Conservation (phyloP, 2,113 vertebrate genomes). For the Serilophus lunatus region DNA sequence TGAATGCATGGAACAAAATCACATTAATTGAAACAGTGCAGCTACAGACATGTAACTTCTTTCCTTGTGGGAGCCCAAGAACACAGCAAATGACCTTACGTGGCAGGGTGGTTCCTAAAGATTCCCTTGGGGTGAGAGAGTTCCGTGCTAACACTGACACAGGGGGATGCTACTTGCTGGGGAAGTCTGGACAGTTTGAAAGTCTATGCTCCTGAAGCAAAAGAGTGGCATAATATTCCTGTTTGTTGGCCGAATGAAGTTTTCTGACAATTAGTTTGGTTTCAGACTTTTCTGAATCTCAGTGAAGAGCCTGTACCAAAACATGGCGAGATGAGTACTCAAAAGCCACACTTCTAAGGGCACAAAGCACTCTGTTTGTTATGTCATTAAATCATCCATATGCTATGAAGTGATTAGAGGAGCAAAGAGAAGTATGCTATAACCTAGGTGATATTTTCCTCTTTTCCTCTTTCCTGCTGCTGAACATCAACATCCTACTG, state of each 20-base stretch:
- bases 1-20: not conserved
- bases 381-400: not conserved
- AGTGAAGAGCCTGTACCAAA: not conserved
- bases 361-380: not conserved
- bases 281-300: not conserved
- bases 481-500: not conserved
- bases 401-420: rapidly evolving
- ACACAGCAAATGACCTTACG: not conserved
- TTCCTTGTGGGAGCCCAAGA: not conserved
- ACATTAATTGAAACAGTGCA: not conserved
- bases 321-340: not conserved
- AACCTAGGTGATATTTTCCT: rapidly evolving
- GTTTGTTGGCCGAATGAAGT: rapidly evolving
- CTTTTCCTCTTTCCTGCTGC: not conserved
- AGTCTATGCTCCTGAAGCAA: not conserved
- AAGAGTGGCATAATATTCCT: not conserved
- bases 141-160: rapidly evolving
- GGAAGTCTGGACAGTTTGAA: not conserved
- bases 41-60: not conserved
- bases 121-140: not conserved
- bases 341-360: not conserved
- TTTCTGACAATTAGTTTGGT: not conserved
- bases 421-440: not conserved
- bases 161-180: not conserved
- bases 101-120: not conserved